phyloP scores from a whole-genome alignment of 2,113 vertebrate genomes.

The Leptobrachium ailaonicum region DNA sequence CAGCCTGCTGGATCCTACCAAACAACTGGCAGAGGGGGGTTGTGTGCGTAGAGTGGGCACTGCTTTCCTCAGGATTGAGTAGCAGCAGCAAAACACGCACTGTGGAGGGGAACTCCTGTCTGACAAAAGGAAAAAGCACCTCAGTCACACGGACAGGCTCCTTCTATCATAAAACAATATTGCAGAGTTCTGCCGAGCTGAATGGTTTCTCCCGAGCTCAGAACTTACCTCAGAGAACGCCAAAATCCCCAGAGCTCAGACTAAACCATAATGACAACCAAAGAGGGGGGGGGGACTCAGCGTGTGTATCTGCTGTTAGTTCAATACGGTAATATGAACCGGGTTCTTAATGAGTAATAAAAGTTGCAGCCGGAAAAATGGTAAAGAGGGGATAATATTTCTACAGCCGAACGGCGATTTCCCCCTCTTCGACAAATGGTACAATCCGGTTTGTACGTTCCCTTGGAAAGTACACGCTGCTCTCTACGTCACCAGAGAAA shows the following conservation, averaged over 20 bases:
- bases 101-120: too few relatives aligned
- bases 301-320: too few relatives aligned
- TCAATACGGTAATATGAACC: too few relatives aligned
- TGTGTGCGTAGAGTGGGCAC: too few relatives aligned
- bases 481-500: constrained; percentile 15
- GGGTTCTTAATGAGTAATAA: too few relatives aligned
- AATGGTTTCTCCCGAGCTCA: constrained; percentile 4
- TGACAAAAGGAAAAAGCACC: too few relatives aligned
- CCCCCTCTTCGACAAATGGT: background rate
- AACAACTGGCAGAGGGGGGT: background rate
- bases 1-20: constrained; percentile 34
- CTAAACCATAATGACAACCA: background rate
- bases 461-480: constrained; percentile 42
- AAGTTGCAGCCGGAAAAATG: too few relatives aligned
- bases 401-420: background rate
- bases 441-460: constrained; percentile 9
- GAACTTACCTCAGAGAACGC: background rate
- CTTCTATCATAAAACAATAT: background rate
- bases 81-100: too few relatives aligned
- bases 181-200: background rate
- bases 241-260: background rate
- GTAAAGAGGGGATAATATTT: too few relatives aligned
- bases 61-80: too few relatives aligned
- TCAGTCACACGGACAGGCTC: too few relatives aligned
- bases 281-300: too few relatives aligned